phyloP scores from a whole-genome alignment of 2,888 invertebrate species.

The Drosophila mercatorum region DNA sequence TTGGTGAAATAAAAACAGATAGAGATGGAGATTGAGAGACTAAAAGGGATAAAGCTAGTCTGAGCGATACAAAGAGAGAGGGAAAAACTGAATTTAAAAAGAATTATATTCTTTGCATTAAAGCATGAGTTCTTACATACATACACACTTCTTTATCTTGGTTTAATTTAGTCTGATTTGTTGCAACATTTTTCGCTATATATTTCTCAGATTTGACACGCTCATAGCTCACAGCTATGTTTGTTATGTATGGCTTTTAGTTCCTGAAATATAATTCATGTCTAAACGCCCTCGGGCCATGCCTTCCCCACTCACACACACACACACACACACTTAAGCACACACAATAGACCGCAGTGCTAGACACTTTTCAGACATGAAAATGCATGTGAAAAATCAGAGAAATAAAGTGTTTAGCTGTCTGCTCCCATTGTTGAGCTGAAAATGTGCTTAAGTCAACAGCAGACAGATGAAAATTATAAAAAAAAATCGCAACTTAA shows the following conservation, averaged over 20 bases:
- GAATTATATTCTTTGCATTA: no score
- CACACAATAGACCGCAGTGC: constrained; percentile 40
- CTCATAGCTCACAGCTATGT: constrained; percentile 20
- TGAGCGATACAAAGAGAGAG: not conserved
- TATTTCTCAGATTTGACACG: constrained; percentile 9
- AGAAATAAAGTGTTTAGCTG: constrained; percentile 35
- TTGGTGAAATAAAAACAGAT: no score
- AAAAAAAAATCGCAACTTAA: constrained; percentile 16
- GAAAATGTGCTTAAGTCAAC: constrained; percentile 49
- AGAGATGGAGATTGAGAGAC: no score
- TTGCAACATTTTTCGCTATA: not conserved
- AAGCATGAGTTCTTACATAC: no score
- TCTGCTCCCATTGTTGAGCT: constrained; percentile 27
- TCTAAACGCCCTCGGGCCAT: not conserved
- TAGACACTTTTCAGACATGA: constrained; percentile 69
- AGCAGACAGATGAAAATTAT: constrained; percentile 27
- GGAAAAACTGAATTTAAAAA: no score
- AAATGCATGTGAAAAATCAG: constrained; percentile 69
- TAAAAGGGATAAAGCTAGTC: not conserved
- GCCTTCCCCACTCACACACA: constrained; percentile 7
- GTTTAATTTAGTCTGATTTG: not conserved
- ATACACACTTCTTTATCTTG: not conserved
- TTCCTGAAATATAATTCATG: constrained; percentile 25
- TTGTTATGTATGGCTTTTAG: constrained; percentile 41
- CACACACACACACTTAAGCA: constrained; percentile 19